Evolutionary conservation across 2,113 vertebrate species (phyloP), one percentile per base, ranked within the genome.

Genomic region (Maccullochella peelii): DNA sequence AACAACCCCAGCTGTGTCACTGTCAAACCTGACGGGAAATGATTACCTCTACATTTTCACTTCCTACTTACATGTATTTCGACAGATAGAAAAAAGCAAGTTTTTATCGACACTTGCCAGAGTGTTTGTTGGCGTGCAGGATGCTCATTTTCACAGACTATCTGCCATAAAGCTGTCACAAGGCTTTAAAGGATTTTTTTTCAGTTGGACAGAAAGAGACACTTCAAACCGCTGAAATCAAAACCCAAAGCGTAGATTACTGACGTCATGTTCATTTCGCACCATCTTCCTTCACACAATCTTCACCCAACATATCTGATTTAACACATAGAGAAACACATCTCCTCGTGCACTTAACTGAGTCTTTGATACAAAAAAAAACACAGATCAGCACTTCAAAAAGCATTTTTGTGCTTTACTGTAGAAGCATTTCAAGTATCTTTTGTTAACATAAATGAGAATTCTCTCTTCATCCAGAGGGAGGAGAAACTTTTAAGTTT

Each of bases 231-330:
- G 18, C 33, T 65, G 62, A 81, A 87, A 90, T 67, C 20, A 86
- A 87, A 91, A 88, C 38, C 72, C 71, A 73, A 5, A 84, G 23
- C 71, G 77, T n/a, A 83, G 16, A 21, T 59, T 77, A 20, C 3
- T 77, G 76, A 66, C 65, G 63, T 80, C 44, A 83, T 36, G 57
- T 74, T 91, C 78, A 87, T 87, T 82, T 85, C 4, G 9, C 57
- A 66, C 67, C 38, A 40, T 72, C 44, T 47, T 62, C 61, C 77
- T 80, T 81, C 55, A 72, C 52, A 57, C 80, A 55, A 52, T 36
- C 80, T 57, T 33, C 23, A 81, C 25, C 74, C 77, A 54, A 54
- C 82, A 44, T 54, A 16, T 54, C 68, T 8, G 9, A 38, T 63
- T 59, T 2, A 58, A 61, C 57, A 80, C 61, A 67, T 12, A 2